These are phyloP conservation scores for Limnodromus scolopaceus DNA, from an alignment of 2,797 vertebrate genomes.

Conservation along the genomic window DNA sequence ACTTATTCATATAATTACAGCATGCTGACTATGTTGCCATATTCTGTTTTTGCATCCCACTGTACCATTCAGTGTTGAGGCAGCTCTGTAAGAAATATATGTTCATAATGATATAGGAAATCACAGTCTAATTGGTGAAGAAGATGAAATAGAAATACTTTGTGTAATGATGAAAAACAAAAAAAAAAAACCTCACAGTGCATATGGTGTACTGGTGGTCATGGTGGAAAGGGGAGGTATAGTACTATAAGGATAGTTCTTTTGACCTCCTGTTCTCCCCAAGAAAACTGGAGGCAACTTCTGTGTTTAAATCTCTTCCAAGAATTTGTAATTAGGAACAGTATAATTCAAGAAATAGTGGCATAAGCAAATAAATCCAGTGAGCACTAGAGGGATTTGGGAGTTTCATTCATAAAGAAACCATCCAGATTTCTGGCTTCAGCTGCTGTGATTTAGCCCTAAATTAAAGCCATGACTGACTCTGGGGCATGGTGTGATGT, in stretches of 20 bases:
- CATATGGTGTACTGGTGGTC: background rate
- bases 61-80: background rate
- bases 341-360: background rate
- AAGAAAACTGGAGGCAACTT: background rate
- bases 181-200: background rate
- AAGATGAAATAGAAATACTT: background rate
- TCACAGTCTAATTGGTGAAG: background rate
- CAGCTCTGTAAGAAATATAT: background rate
- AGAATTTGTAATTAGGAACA: slow-evolving; percentile 17
- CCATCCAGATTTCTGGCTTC: background rate
- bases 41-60: background rate
- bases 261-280: background rate
- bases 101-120: background rate
- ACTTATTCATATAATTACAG: slow-evolving; percentile 38
- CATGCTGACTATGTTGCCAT: background rate
- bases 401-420: slow-evolving; percentile 47
- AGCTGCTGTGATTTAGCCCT: slow-evolving; percentile 11
- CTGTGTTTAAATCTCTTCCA: background rate
- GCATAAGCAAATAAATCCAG: background rate
- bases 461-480: background rate
- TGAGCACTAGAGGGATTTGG: background rate
- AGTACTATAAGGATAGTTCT: background rate
- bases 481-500: background rate
- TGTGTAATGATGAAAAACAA: background rate
- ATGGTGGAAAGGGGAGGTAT: background rate